Conservation (phyloP, 2,888 invertebrate species). For the Peribatodes rhomboidaria region DNA sequence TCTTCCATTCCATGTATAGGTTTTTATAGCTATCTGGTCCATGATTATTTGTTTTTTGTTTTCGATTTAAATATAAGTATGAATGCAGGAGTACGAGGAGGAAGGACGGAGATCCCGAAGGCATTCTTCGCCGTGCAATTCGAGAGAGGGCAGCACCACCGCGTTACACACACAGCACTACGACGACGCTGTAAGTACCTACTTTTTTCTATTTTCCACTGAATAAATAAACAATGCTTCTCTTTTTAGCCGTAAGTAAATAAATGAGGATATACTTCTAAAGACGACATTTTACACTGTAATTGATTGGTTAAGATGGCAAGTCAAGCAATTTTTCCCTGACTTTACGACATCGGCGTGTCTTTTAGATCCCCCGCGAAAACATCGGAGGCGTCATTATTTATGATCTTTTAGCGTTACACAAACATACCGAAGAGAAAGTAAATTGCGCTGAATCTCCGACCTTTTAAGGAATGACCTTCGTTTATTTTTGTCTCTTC, state of each 20-base stretch:
- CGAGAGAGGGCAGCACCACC: constrained; percentile 89
- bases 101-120: constrained; percentile 87
- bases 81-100: constrained; percentile 89
- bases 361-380: constrained; percentile 4
- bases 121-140: constrained; percentile 90
- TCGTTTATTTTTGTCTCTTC: constrained; percentile 37
- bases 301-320: constrained; percentile 23
- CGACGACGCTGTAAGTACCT: constrained; percentile 87
- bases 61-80: constrained; percentile 27
- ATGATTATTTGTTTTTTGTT: neutral
- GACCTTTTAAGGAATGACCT: constrained; percentile 36
- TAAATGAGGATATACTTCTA: constrained; percentile 1
- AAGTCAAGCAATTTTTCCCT: constrained; percentile 9
- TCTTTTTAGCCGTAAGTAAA: neutral
- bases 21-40: neutral
- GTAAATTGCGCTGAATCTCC: constrained; percentile 23
- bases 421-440: constrained; percentile 32
- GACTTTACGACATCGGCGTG: constrained; percentile 18
- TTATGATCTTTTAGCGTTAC: constrained; percentile 31
- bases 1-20: neutral
- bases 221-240: neutral
- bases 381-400: constrained; percentile 35
- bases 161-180: constrained; percentile 88
- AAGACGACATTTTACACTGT: neutral
- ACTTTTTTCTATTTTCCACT: neutral